Percentiles rank a stretch among this genome's conserved stretches.
phyloP scores from a whole-genome alignment of 2,113 vertebrate species.

The Argyrosomus japonicus region DNA sequence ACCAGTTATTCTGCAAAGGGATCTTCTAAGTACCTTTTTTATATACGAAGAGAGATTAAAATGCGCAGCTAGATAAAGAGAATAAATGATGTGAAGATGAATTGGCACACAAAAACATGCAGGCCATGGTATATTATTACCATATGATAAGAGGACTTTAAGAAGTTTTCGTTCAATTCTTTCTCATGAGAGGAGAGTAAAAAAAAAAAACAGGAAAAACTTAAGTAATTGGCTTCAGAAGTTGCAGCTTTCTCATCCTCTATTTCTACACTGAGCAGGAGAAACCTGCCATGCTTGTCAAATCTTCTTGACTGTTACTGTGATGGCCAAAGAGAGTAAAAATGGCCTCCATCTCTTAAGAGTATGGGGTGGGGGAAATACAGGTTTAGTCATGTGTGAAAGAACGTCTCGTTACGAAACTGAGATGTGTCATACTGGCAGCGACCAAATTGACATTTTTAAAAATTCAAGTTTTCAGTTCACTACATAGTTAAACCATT shows the following conservation, averaged over 20 bases:
- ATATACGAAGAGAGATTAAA: slow-evolving; percentile 73
- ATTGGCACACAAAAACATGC: slow-evolving; percentile 60
- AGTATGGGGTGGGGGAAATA: slow-evolving; percentile 61
- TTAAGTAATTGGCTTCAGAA: slow-evolving; percentile 81
- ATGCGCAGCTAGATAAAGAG: slow-evolving; percentile 65
- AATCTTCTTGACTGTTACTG: slow-evolving; percentile 72
- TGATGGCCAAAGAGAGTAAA: slow-evolving; percentile 72
- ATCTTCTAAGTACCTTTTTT: slow-evolving; percentile 68
- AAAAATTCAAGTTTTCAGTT: slow-evolving; percentile 58
- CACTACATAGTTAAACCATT: slow-evolving; percentile 39
- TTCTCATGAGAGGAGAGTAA: slow-evolving; percentile 55
- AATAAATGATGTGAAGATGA: slow-evolving; percentile 69
- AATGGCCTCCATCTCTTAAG: slow-evolving; percentile 73
- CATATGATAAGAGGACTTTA: slow-evolving; percentile 68
- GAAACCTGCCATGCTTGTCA: slow-evolving; percentile 83
- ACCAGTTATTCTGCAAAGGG: slow-evolving; percentile 73
- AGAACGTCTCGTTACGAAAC: slow-evolving; percentile 79
- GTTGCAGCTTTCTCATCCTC: slow-evolving; percentile 73
- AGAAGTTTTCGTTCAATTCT: slow-evolving; percentile 62
- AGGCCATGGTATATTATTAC: slow-evolving; percentile 58
- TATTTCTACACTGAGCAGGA: slow-evolving; percentile 64
- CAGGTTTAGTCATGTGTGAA: slow-evolving; percentile 82
- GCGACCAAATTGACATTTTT: slow-evolving; percentile 58
- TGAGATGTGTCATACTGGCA: slow-evolving; percentile 75
- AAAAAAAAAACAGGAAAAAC: slow-evolving; percentile 74